Evolutionary conservation across 2,113 vertebrate species (phyloP), one percentile per base, ranked within the genome.

Genomic region (Pholis gunnellus): DNA sequence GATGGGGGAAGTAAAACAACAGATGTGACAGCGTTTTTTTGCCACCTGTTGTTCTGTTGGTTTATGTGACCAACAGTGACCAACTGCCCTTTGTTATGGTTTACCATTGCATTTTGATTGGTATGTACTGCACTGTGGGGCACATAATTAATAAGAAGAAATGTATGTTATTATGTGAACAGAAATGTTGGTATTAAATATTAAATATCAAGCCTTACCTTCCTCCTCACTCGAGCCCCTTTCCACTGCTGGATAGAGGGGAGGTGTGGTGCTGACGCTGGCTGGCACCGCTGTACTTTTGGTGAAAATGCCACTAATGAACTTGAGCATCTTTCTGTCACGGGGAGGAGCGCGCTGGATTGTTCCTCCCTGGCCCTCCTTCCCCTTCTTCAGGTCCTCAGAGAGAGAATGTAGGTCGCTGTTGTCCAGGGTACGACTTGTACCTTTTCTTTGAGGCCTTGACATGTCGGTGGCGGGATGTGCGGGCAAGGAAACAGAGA

Each of bases 301-400:
- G 88, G 96, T 95, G 92, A 99, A 99, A 93, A 99, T 99, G 77
- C 97, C 97, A 70, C 97, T 99, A 89, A 98, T 99, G 94, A 98
- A 98, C 94, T 97, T 97, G 52, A 98, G 96, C 97, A 99, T 98
- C 92, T 97, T 99, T 64, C 97, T 95, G 94, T 99, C 97, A 1
- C 97, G 96, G 38, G 95, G 95, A n/a, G 96, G 96, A 48, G 95
- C 94, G 82, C 97, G 94, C 74, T 96, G 83, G 83, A 93, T 83
- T 3, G 93, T 86, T 68, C 89, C 90, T 82, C 88, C 89, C 82
- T 89, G 91, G 83, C 91, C 73, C 84, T 96, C 81, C 90, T 93
- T 94, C 36, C 93, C 93, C 68, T 90, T 93, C 76, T 79, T 94
- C 40, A 93, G 90, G 72, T 96, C 96, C 65, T 96, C 96, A 0